Percentiles rank a stretch among this genome's conserved stretches.
These are phyloP conservation scores for Nyctibius grandis DNA, from an alignment of 2,797 vertebrate species.

Conservation along the genomic window DNA sequence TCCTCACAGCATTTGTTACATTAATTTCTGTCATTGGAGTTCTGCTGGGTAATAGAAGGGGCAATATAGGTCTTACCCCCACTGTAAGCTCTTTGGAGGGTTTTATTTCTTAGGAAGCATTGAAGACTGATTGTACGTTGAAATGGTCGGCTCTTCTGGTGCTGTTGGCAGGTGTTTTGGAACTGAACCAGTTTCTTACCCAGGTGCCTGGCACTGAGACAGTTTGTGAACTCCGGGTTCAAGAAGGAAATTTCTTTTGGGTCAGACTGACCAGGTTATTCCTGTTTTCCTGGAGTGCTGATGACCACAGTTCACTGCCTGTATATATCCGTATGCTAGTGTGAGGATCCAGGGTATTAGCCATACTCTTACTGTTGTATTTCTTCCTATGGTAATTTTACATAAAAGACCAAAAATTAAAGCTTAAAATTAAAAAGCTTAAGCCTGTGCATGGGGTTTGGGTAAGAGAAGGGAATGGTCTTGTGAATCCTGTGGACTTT, in stretches of 20 bases:
- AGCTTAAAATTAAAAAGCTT: neutral
- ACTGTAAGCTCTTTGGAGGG: no score
- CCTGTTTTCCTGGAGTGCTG: neutral
- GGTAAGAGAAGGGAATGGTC: neutral
- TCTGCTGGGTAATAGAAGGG: neutral
- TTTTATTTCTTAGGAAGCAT: neutral
- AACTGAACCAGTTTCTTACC: neutral
- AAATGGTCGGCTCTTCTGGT: neutral
- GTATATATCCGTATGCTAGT: fast-evolving
- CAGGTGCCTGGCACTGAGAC: neutral
- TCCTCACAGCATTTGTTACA: neutral
- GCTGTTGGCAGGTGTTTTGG: neutral
- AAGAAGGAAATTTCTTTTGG: neutral
- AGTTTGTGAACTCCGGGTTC: neutral
- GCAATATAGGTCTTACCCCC: neutral
- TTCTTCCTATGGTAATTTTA: neutral
- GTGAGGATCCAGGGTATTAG: neutral
- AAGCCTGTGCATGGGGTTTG: neutral
- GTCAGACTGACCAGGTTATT: neutral
- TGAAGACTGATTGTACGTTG: fast-evolving
- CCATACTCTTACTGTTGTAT: neutral
- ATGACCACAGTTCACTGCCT: neutral
- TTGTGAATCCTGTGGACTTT: neutral
- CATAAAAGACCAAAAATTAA: neutral
- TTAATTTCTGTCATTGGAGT: neutral